Evolutionary conservation across 64 coral and sea anemone species (phyloP).

Genomic region (Dendrophyllia cribrosa): DNA sequence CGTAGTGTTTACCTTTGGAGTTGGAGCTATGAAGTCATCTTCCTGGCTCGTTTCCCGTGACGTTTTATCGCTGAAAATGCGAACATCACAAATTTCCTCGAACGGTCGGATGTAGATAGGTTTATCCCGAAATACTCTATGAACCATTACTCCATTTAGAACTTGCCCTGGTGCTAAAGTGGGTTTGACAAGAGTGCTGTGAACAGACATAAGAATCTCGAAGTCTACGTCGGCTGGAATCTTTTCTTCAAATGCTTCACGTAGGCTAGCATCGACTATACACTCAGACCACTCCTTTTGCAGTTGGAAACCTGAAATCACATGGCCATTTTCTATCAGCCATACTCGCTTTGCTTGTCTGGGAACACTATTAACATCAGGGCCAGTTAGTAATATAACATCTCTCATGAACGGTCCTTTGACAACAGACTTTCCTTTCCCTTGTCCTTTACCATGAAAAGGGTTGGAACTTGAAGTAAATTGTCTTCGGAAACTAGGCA

Average conservation of each 20-base stretch:
- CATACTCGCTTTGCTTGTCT: constrained; percentile 64
- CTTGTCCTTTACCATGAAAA: constrained; percentile 13
- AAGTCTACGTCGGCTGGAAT: constrained; percentile 51
- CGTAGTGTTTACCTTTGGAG: neutral
- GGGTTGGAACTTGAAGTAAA: neutral
- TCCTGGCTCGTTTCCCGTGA: neutral
- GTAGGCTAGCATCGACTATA: constrained; percentile 39
- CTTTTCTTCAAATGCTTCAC: constrained; percentile 52
- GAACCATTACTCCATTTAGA: constrained; percentile 23
- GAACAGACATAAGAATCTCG: constrained; percentile 61
- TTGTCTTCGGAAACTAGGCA: constrained; percentile 41
- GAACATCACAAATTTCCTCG: constrained; percentile 5
- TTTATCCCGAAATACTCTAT: constrained; percentile 77
- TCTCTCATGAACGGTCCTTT: constrained; percentile 64
- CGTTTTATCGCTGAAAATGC: neutral
- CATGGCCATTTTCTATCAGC: constrained; percentile 58
- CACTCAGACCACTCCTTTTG: constrained; percentile 64
- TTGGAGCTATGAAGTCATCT: neutral
- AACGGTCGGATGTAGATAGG: constrained; percentile 57
- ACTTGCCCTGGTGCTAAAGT: constrained; percentile 14
- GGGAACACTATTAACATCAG: constrained; percentile 43
- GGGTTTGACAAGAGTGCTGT: constrained; percentile 40
- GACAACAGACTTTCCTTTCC: constrained; percentile 24
- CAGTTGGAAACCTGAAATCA: constrained; percentile 61
- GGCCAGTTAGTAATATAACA: constrained; percentile 38